phyloP scores from a whole-genome alignment of 2,888 invertebrate genomes.

The Nephrotoma appendiculata region DNA sequence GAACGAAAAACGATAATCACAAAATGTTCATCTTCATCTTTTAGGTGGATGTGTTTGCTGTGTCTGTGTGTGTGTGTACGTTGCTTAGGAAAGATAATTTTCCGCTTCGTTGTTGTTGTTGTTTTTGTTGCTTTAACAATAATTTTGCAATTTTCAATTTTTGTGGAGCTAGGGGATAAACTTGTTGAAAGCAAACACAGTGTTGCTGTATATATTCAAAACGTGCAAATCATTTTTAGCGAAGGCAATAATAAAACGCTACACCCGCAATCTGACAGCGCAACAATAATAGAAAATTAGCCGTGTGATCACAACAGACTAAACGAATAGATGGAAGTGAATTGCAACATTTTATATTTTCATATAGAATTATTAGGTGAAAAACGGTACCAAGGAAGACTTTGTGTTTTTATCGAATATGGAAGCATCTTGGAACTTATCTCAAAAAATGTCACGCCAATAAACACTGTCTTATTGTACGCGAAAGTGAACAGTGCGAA shows the following conservation, averaged over 20 bases:
- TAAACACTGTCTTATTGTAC: too few relatives aligned
- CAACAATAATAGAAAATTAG: neutral
- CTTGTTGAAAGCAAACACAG: neutral
- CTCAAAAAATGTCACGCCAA: too few relatives aligned
- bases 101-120: neutral
- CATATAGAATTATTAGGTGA: neutral
- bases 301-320: neutral
- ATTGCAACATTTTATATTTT: neutral
- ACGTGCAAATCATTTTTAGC: neutral
- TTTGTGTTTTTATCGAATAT: too few relatives aligned
- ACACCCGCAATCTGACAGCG: neutral
- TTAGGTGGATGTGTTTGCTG: neutral
- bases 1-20: neutral
- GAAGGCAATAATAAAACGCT: neutral
- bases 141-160: neutral
- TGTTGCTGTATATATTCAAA: neutral
- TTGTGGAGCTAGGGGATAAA: neutral
- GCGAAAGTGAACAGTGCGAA: too few relatives aligned
- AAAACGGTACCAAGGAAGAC: too few relatives aligned
- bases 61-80: neutral
- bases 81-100: neutral
- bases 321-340: neutral
- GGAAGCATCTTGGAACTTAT: too few relatives aligned
- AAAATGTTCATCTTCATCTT: neutral
- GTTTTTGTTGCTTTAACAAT: neutral